Percentiles rank a stretch among this genome's conserved stretches.
Conservation (phyloP, 2,113 vertebrate genomes). For the Anolis carolinensis region DNA sequence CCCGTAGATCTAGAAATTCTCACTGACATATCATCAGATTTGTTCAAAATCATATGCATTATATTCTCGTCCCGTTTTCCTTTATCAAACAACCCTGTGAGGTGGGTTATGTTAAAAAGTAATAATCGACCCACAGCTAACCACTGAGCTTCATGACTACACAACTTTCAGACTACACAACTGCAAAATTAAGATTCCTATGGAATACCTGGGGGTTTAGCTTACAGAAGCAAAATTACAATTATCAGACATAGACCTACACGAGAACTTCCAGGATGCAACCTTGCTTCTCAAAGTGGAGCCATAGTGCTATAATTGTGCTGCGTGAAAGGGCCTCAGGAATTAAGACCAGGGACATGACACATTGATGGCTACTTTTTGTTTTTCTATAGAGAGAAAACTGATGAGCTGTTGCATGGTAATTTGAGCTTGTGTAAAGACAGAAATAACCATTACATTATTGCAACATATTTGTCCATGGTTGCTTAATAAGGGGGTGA, state of each 20-base stretch:
- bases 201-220: too few relatives aligned
- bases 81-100: background rate
- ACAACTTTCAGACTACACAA: background rate
- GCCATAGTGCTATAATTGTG: too few relatives aligned
- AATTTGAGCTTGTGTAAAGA: background rate
- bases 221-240: too few relatives aligned
- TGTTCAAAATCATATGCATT: background rate
- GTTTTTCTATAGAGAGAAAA: background rate
- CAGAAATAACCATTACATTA: background rate
- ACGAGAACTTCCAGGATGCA: too few relatives aligned
- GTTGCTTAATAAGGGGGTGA: background rate
- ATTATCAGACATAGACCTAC: too few relatives aligned
- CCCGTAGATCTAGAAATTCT: too few relatives aligned
- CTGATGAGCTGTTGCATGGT: background rate
- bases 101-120: background rate
- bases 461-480: background rate
- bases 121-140: background rate
- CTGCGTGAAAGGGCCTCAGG: too few relatives aligned
- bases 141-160: background rate
- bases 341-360: background rate
- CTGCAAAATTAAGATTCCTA: too few relatives aligned
- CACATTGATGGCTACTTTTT: background rate
- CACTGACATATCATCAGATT: too few relatives aligned
- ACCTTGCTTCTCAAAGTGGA: too few relatives aligned
- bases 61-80: background rate